Evolutionary conservation across 2,888 invertebrate species (phyloP).

Genomic region (Drosophila hamatofila): DNA sequence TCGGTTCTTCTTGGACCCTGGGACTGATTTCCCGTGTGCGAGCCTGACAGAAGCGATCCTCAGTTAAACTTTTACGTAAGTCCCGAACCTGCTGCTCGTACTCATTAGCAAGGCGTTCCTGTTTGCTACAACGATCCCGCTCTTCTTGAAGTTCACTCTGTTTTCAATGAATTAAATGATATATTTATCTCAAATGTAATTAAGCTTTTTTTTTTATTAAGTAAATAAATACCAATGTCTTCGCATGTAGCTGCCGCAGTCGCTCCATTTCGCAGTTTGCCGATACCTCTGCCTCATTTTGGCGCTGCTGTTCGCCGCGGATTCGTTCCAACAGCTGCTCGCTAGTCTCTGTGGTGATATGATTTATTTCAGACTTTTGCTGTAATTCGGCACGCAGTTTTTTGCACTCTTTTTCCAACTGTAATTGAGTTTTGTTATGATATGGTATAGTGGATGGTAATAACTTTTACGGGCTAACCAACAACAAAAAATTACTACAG

Average conservation of each 20-base stretch:
- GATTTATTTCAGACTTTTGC: constrained; percentile 60
- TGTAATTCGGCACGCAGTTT: constrained; percentile 83
- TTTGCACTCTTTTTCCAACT: constrained; percentile 86
- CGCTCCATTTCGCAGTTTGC: constrained; percentile 80
- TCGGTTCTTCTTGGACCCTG: constrained; percentile 50
- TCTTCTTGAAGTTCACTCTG: constrained; percentile 80
- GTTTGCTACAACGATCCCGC: constrained; percentile 72
- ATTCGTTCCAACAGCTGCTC: constrained; percentile 87
- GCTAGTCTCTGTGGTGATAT: constrained; percentile 86
- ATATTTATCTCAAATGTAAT: neutral
- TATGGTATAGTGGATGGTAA: neutral
- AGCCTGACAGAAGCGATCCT: constrained; percentile 83
- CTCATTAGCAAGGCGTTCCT: constrained; percentile 79
- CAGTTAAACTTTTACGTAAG: constrained; percentile 81
- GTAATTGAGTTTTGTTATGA: constrained; percentile 18
- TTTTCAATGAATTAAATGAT: neutral
- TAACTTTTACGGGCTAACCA: neutral
- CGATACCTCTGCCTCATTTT: constrained; percentile 75
- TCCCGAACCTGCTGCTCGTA: constrained; percentile 83
- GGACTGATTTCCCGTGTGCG: constrained; percentile 73
- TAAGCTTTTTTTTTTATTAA: too few species aligned
- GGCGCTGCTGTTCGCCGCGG: constrained; percentile 87
- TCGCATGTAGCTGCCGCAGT: constrained; percentile 74
- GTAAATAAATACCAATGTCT: constrained; percentile 72
- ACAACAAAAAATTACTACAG: too few species aligned